Conservation (phyloP, 2,797 vertebrate species). For the Thaleichthys pacificus region DNA sequence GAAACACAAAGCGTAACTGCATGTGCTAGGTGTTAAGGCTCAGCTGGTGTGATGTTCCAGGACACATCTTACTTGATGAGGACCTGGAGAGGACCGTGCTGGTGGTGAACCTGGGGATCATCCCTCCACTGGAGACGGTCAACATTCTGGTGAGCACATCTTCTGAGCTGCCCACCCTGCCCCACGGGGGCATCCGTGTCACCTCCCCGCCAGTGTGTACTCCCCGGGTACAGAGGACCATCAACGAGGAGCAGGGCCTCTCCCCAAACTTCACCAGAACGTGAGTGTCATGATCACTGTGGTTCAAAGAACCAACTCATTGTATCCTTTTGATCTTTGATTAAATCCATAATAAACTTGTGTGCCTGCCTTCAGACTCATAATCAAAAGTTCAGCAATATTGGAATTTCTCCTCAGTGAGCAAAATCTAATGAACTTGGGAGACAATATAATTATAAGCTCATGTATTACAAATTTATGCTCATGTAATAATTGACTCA, state of each 20-base stretch:
- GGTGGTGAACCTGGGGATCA: slow-evolving; percentile 89
- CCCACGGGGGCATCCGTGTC: slow-evolving; percentile 86
- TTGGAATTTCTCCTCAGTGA: neutral
- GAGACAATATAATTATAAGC: neutral
- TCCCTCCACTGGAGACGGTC: slow-evolving; percentile 87
- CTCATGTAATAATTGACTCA: neutral
- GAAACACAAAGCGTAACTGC: neutral
- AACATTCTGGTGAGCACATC: slow-evolving; percentile 92
- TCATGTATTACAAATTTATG: neutral
- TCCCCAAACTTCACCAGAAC: slow-evolving; percentile 75
- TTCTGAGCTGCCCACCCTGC: slow-evolving; percentile 88
- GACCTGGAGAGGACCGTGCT: slow-evolving; percentile 88
- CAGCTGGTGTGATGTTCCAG: slow-evolving; percentile 55
- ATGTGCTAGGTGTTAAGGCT: neutral
- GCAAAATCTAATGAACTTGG: neutral
- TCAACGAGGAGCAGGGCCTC: slow-evolving; percentile 73
- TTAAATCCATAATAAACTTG: neutral
- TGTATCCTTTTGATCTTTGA: neutral
- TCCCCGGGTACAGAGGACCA: slow-evolving; percentile 83
- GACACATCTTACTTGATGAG: slow-evolving; percentile 86
- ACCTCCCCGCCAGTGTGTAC: slow-evolving; percentile 85
- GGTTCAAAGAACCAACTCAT: neutral
- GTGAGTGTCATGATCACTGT: slow-evolving; percentile 65
- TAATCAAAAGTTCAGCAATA: neutral
- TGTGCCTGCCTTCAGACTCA: neutral